Percentiles rank a stretch among this genome's conserved stretches.
phyloP scores from a whole-genome alignment of 2,888 invertebrate species.

The Microctonus brassicae region DNA sequence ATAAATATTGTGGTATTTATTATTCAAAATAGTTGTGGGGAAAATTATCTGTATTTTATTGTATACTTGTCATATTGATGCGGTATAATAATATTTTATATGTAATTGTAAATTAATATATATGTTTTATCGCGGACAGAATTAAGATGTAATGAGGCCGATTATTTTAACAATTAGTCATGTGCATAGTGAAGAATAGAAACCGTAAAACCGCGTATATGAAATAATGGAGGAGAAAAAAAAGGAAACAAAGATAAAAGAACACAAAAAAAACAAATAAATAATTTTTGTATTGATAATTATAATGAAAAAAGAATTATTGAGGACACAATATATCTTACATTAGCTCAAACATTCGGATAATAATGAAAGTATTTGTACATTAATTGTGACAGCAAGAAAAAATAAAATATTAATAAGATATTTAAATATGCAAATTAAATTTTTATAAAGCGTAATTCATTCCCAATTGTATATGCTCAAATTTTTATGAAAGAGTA shows the following conservation, averaged over 20 bases:
- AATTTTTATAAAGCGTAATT: slow-evolving; percentile 16
- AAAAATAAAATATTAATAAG: not conserved
- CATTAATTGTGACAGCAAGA: slow-evolving; percentile 4
- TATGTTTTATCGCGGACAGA: not conserved
- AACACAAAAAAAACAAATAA: too few species aligned
- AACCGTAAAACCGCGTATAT: too few species aligned
- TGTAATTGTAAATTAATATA: not conserved
- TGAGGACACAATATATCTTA: too few species aligned
- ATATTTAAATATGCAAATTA: slow-evolving; percentile 16
- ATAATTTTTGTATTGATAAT: not conserved
- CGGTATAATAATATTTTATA: too few species aligned
- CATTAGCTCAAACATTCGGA: not conserved
- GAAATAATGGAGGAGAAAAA: too few species aligned
- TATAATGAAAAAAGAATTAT: not conserved
- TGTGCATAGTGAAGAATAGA: not conserved
- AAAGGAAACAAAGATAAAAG: not conserved
- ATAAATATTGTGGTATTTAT: not conserved
- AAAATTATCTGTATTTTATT: not conserved
- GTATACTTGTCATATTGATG: not conserved
- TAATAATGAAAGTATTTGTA: not conserved
- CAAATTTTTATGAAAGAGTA: slow-evolving; percentile 7
- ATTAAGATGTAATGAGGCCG: too few species aligned
- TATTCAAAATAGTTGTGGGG: not conserved
- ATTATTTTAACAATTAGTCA: too few species aligned
- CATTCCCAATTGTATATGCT: not conserved